Conservation (phyloP, 2,113 vertebrate genomes). For the Stercorarius parasiticus region DNA sequence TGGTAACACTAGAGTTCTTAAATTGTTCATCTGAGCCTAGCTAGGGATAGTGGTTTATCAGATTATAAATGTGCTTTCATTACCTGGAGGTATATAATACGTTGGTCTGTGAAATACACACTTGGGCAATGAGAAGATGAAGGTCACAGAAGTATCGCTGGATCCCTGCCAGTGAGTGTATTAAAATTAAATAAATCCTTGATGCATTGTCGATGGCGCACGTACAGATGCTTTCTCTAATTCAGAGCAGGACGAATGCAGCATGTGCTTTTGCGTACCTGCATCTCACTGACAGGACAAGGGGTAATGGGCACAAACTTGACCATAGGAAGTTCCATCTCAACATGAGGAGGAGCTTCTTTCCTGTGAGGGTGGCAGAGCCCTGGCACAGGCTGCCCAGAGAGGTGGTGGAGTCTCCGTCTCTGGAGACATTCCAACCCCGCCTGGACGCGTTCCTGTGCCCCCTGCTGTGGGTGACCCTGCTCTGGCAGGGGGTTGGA, state of each 20-base stretch:
- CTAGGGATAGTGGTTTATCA: neutral
- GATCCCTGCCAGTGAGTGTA: neutral
- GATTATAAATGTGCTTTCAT: neutral
- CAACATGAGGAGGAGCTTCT: no score
- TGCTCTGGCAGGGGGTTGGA: no score
- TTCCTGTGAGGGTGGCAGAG: no score
- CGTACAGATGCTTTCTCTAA: accelerated
- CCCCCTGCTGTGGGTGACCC: no score
- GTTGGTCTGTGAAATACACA: neutral
- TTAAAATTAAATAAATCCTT: neutral
- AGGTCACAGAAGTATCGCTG: neutral
- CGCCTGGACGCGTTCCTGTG: no score
- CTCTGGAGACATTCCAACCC: no score
- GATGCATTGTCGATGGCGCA: neutral
- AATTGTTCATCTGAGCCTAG: neutral
- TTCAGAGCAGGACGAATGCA: neutral
- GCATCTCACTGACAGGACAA: neutral
- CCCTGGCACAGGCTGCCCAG: no score
- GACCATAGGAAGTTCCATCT: no score
- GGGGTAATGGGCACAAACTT: no score
- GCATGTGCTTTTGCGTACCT: accelerated
- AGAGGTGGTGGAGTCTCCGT: no score
- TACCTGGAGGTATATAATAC: neutral
- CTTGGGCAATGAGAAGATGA: neutral
- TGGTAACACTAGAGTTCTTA: neutral